Evolutionary conservation across 2,888 invertebrate genomes (phyloP).

Genomic region (Empis stercorea): DNA sequence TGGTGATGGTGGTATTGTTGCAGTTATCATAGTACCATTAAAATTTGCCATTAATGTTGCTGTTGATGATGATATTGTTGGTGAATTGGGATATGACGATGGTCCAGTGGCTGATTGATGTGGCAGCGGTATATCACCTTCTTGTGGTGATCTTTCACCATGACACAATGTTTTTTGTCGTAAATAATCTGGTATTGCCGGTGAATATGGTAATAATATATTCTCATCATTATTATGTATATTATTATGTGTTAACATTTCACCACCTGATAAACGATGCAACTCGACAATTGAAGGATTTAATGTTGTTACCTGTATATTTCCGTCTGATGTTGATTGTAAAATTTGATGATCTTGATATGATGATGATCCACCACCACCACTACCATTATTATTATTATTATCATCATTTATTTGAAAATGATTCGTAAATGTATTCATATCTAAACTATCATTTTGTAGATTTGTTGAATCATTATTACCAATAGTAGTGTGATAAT

Average conservation of each 20-base stretch:
- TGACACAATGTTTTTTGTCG: constrained; percentile 21
- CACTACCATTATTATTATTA: no score
- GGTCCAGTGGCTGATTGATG: constrained; percentile 19
- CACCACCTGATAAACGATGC: constrained; percentile 18
- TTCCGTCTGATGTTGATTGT: constrained; percentile 15
- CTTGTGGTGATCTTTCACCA: constrained; percentile 27
- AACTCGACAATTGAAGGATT: constrained; percentile 9
- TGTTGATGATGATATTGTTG: constrained; percentile 34
- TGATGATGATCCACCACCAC: constrained; percentile 4
- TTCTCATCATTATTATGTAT: constrained; percentile 11
- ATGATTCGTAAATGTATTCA: no score
- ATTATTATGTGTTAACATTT: no score
- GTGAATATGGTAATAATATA: constrained; percentile 15
- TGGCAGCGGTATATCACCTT: constrained; percentile 29
- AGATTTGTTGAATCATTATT: constrained; percentile 44
- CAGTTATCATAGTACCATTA: constrained; percentile 25
- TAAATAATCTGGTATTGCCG: constrained; percentile 22
- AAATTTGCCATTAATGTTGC: constrained; percentile 32
- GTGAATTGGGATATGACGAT: constrained; percentile 22
- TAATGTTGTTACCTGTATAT: neutral
- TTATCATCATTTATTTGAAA: neutral
- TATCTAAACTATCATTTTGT: neutral
- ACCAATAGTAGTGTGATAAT: constrained; percentile 76
- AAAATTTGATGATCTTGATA: constrained; percentile 1
- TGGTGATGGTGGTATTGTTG: constrained; percentile 26